A percentile compares a stretch with the other conserved stretches of the same genome.
phyloP scores from a whole-genome alignment of 2,797 vertebrate species.

The Liparis tanakae region DNA sequence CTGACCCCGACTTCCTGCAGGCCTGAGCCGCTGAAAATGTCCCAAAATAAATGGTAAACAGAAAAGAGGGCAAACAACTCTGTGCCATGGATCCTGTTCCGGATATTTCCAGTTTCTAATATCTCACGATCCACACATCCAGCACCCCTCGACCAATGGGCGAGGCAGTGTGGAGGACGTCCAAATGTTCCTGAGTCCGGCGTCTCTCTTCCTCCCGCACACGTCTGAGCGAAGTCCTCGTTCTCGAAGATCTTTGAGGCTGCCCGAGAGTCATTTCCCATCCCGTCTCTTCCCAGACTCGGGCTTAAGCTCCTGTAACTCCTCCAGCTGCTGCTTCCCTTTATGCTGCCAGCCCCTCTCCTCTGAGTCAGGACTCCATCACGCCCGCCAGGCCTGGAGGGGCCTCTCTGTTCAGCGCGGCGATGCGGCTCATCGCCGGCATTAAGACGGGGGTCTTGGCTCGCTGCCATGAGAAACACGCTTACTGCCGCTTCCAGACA shows the following conservation, averaged over 20 bases:
- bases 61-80: background rate
- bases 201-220: constrained; percentile 7
- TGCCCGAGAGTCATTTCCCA: constrained; percentile 25
- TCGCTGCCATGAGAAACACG: constrained; percentile 47
- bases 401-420: constrained; percentile 48
- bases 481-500: constrained; percentile 27
- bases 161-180: background rate
- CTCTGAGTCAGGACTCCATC: constrained; percentile 56
- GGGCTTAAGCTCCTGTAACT: constrained; percentile 26
- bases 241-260: constrained; percentile 13
- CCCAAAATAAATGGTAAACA: constrained; percentile 8
- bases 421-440: constrained; percentile 57
- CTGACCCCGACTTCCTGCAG: constrained; percentile 25
- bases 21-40: background rate
- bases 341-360: constrained; percentile 38
- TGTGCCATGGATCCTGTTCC: background rate
- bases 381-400: constrained; percentile 41
- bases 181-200: background rate
- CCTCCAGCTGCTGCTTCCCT: constrained; percentile 39
- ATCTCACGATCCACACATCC: background rate
- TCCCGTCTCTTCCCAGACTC: constrained; percentile 25
- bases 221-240: background rate
- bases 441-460: constrained; percentile 46
- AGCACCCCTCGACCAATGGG: background rate
- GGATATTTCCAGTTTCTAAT: constrained; percentile 34